phyloP scores from a whole-genome alignment of 2,797 vertebrate species.

The Pachyuromys duprasi region DNA sequence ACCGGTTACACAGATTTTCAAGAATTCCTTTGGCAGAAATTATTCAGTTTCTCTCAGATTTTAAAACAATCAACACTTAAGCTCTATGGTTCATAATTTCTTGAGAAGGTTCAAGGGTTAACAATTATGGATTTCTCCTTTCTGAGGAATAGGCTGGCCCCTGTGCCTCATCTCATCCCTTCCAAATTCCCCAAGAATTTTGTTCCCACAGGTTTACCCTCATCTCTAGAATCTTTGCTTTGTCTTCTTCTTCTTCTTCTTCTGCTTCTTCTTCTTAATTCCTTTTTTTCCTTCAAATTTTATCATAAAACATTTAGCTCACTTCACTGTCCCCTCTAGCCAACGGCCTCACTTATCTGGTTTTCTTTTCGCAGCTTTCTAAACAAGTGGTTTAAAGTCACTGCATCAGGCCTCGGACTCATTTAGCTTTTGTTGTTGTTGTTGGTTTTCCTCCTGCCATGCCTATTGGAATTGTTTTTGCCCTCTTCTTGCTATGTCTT shows the following conservation, averaged over 20 bases:
- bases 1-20: conserved; percentile 15
- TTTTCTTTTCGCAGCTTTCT: not conserved
- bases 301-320: not conserved
- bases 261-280: conserved; percentile 21
- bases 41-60: not conserved
- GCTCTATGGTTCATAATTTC: not conserved
- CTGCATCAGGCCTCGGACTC: not conserved
- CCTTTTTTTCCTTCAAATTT: conserved; percentile 55
- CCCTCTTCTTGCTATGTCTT: not conserved
- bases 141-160: not conserved
- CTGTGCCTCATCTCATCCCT: conserved; percentile 17
- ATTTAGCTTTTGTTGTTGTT: not conserved
- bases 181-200: conserved; percentile 67
- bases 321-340: conserved; percentile 47
- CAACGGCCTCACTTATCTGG: not conserved
- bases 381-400: not conserved
- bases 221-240: conserved; percentile 51
- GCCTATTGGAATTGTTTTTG: not conserved
- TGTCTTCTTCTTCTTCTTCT: not conserved
- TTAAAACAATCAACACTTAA: conserved; percentile 9
- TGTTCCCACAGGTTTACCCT: conserved; percentile 57
- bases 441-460: not conserved
- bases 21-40: conserved; percentile 26
- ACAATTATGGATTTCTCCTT: conserved; percentile 18
- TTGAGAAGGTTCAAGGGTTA: conserved; percentile 43